Conservation (phyloP, 1,140 invertebrate genomes). For the Drosophila erecta region DNA sequence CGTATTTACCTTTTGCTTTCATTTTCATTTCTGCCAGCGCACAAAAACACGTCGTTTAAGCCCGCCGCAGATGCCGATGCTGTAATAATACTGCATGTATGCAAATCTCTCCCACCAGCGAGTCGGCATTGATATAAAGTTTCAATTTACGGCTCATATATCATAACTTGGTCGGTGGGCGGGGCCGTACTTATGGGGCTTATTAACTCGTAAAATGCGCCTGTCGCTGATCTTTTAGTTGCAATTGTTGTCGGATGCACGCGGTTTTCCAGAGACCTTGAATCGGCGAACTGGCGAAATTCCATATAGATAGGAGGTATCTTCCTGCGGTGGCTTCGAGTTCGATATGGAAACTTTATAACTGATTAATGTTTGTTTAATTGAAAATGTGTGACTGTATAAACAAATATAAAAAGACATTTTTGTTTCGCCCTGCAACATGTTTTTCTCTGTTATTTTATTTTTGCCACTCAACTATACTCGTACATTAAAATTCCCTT, state of each 20-base stretch:
- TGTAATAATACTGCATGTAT: slow-evolving; percentile 75
- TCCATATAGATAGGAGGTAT: slow-evolving; percentile 8
- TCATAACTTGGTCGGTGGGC: slow-evolving; percentile 63
- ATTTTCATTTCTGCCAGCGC: slow-evolving; percentile 34
- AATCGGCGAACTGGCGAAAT: slow-evolving; percentile 23
- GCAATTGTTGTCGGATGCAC: slow-evolving; percentile 39
- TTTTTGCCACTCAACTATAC: no score
- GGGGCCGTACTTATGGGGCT: slow-evolving; percentile 54
- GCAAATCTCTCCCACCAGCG: slow-evolving; percentile 59
- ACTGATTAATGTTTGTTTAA: not conserved
- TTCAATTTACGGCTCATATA: slow-evolving; percentile 82
- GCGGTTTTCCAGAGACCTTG: slow-evolving; percentile 47
- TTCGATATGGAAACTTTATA: not conserved
- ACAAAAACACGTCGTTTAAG: slow-evolving; percentile 70
- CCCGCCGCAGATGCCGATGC: slow-evolving; percentile 66
- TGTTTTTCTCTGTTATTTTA: no score
- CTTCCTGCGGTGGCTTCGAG: not conserved
- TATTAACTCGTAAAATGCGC: slow-evolving; percentile 73
- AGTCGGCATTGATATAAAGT: slow-evolving; percentile 71
- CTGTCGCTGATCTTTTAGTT: slow-evolving; percentile 53
- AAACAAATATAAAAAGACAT: not conserved
- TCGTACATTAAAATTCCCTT: no score
- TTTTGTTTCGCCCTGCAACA: not conserved
- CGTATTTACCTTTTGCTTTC: slow-evolving; percentile 3
- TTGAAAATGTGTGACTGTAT: no score